Percentiles rank a stretch among this genome's conserved stretches.
phyloP scores from a whole-genome alignment of 2,113 vertebrate genomes.

The Lophura nycthemera region DNA sequence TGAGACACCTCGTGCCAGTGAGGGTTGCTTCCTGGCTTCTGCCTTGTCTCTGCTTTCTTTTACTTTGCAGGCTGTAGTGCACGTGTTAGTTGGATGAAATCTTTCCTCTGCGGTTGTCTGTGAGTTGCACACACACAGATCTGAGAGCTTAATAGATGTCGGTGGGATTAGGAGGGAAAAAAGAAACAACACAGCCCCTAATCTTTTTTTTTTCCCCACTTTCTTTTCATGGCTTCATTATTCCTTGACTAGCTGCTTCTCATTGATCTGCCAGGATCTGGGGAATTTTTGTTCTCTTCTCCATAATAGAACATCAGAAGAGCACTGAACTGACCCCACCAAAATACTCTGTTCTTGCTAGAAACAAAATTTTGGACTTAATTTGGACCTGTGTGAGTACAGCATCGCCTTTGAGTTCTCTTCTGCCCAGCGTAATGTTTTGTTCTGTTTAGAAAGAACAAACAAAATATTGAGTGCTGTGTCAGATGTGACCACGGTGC shows the following conservation, averaged over 20 bases:
- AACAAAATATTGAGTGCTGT: not conserved
- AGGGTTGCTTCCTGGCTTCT: not conserved
- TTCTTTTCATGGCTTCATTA: constrained; percentile 18
- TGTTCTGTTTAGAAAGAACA: not conserved
- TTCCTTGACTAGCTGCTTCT: constrained; percentile 24
- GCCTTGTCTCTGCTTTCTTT: not conserved
- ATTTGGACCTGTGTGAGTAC: not conserved
- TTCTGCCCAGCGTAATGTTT: not conserved
- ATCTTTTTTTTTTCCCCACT: not conserved
- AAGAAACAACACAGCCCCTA: not conserved
- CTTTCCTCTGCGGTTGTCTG: not conserved
- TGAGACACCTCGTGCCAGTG: rapidly evolving
- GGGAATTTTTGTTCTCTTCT: constrained; percentile 44
- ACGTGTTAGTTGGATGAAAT: not conserved
- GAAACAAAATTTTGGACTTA: not conserved
- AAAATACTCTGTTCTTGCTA: not conserved
- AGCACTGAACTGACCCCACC: not conserved
- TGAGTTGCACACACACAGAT: not conserved
- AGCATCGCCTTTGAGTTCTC: not conserved
- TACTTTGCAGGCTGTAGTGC: not conserved
- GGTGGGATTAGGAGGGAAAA: not conserved
- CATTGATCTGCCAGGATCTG: constrained; percentile 28
- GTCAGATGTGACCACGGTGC: not conserved
- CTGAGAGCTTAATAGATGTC: constrained; percentile 23
- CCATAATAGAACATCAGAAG: not conserved